Evolutionary conservation across 2,888 invertebrate genomes (phyloP), one percentile per base, ranked within the genome.

Genomic region (Nomada lathburiana): DNA sequence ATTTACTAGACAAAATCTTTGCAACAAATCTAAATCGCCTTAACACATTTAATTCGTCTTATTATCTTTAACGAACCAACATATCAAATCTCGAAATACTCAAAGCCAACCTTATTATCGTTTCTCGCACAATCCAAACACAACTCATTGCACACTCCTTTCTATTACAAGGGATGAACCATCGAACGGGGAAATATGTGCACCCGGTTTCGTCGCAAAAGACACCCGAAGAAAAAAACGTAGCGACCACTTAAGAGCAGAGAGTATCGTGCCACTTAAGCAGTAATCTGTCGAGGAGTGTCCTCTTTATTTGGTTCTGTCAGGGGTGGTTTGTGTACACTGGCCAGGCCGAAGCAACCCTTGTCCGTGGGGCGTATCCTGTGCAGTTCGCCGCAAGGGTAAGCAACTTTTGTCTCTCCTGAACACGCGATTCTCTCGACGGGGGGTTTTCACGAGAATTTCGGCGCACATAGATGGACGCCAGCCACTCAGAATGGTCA

Each of bases 251-350:
- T 89, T 87, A 90, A 88, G 86, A 67, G 86, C 47, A 16, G 53
- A 84, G 79, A 78, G 82, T 84, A 87, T 78, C 82, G 77, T 77
- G 83, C 88, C 87, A 89, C 90, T 90, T 90, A 89, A 82, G 84
- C 81, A 71, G 81, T 90, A 89, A 90, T 90, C 87, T 80, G 89
- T 89, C 88, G 82, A 80, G 78, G 74, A 86, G 81, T 68, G 87
- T 84, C 50, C 78, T 88, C 82, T 88, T 57, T 75, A 87, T 87
- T 73, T 83, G 75, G 71, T 74, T 71, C 79, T 83, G 78, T 84
- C 80, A 77, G 69, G 78, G 84, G 80, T 80, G 83, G 80, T 82
- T 77, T 79, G 80, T 84, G 82, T 80, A 85, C 76, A 75, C 70
- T 81, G 72, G 71, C 75, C 67, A 84, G 36, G 79, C 81, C 77